Evolutionary conservation across 2,797 vertebrate genomes (phyloP).

Genomic region (Poecilia velifera): DNA sequence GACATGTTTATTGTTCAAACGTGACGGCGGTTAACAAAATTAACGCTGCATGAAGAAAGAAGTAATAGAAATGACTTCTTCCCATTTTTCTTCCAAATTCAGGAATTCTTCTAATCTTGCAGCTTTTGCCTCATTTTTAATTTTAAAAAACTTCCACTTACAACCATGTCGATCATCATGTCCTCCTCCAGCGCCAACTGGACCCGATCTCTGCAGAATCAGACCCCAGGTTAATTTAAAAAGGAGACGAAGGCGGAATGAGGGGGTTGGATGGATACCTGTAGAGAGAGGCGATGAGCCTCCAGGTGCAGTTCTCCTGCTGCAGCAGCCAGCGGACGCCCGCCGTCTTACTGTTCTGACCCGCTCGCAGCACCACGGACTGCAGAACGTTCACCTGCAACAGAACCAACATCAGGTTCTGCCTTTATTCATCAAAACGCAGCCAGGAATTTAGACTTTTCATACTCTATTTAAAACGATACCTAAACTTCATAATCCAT

Average conservation of each 20-base stretch:
- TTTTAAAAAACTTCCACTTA: constrained; percentile 75
- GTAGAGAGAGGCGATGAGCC: constrained; percentile 92
- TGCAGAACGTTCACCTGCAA: constrained; percentile 88
- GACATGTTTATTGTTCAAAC: no score
- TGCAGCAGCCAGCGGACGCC: constrained; percentile 95
- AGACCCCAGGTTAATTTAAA: constrained; percentile 9
- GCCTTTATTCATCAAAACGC: background rate
- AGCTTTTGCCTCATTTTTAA: background rate
- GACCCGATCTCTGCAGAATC: constrained; percentile 88
- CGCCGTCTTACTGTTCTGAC: constrained; percentile 93
- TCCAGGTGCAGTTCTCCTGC: constrained; percentile 96
- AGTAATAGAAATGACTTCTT: background rate
- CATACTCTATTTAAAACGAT: background rate
- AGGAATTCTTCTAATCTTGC: background rate
- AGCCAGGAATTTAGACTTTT: background rate
- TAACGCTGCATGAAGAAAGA: background rate
- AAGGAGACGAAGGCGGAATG: background rate
- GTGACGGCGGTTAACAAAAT: background rate
- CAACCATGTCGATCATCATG: constrained; percentile 86
- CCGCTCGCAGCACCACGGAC: constrained; percentile 90
- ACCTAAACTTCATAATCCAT: no score
- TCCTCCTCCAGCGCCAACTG: constrained; percentile 93
- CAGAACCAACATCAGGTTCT: rapidly evolving
- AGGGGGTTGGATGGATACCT: constrained; percentile 76
- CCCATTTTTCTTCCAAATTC: background rate